A percentile compares a stretch with the other conserved stretches of the same genome.
Conservation (phyloP, 1,140 invertebrate genomes). For the Trachymyrmex septentrionalis region DNA sequence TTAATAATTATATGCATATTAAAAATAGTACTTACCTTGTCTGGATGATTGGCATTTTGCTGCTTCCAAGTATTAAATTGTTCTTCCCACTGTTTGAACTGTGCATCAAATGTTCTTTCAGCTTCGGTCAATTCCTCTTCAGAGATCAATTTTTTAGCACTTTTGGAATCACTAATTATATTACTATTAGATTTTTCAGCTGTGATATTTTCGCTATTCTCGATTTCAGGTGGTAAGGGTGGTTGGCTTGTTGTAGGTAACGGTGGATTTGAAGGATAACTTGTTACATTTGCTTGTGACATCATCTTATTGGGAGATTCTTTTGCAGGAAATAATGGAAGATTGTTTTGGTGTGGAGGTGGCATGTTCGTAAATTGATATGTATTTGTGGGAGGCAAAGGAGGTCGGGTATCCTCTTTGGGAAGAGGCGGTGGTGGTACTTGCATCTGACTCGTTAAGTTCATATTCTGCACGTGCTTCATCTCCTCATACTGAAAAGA, state of each 20-base stretch:
- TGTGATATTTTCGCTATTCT: constrained; percentile 52
- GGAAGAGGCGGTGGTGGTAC: constrained; percentile 83
- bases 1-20: neutral
- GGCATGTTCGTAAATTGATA: constrained; percentile 80
- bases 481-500: constrained; percentile 88
- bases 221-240: constrained; percentile 84
- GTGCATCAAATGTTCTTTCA: constrained; percentile 92
- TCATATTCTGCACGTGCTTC: constrained; percentile 84
- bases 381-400: constrained; percentile 81
- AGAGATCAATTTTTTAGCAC: constrained; percentile 83
- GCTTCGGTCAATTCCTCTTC: constrained; percentile 88
- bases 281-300: constrained; percentile 73
- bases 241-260: constrained; percentile 81
- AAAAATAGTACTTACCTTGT: constrained; percentile 87
- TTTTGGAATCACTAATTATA: constrained; percentile 68
- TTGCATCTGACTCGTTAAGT: constrained; percentile 80
- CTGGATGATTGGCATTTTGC: constrained; percentile 94
- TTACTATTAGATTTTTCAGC: constrained; percentile 70
- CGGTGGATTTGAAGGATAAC: constrained; percentile 76
- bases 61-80: constrained; percentile 94
- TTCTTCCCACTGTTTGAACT: constrained; percentile 94
- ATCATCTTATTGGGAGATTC: constrained; percentile 57
- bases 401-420: constrained; percentile 83
- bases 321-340: constrained; percentile 82
- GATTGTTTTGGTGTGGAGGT: constrained; percentile 83